phyloP scores from a whole-genome alignment of 1,140 invertebrate genomes.

The Drosophila pandora region DNA sequence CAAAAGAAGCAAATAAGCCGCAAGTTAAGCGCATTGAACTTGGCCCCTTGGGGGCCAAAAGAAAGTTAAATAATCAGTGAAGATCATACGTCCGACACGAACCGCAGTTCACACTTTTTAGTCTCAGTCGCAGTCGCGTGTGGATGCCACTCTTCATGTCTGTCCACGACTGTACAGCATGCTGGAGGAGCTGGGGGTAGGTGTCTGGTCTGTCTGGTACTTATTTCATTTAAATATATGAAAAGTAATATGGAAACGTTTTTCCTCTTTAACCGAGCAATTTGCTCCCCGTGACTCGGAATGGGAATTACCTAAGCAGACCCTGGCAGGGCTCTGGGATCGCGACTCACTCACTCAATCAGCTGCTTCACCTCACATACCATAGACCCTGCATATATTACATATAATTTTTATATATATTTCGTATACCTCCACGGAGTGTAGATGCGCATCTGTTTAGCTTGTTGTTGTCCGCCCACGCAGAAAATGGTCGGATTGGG shows the following conservation, averaged over 20 bases:
- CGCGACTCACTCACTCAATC: constrained; percentile 15
- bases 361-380: constrained; percentile 16
- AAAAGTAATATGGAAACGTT: constrained; percentile 67
- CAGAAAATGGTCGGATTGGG: constrained; percentile 14
- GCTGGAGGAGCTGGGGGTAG: not conserved
- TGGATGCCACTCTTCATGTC: constrained; percentile 36
- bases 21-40: constrained; percentile 75
- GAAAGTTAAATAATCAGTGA: constrained; percentile 73
- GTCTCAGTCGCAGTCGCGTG: constrained; percentile 5
- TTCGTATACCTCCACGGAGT: not conserved
- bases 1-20: constrained; percentile 37
- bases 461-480: constrained; percentile 39
- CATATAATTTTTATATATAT: not conserved
- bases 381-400: not conserved
- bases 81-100: constrained; percentile 35
- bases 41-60: constrained; percentile 54
- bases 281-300: constrained; percentile 46
- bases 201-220: constrained; percentile 16
- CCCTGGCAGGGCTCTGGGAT: constrained; percentile 21
- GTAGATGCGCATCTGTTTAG: constrained; percentile 39
- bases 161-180: not conserved
- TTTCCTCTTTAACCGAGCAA: constrained; percentile 37
- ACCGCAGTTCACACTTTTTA: constrained; percentile 7
- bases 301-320: constrained; percentile 66
- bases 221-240: constrained; percentile 57